Base-by-base conservation (phyloP, 2,888 invertebrate genomes). In the Penaeus monodon region DNA sequence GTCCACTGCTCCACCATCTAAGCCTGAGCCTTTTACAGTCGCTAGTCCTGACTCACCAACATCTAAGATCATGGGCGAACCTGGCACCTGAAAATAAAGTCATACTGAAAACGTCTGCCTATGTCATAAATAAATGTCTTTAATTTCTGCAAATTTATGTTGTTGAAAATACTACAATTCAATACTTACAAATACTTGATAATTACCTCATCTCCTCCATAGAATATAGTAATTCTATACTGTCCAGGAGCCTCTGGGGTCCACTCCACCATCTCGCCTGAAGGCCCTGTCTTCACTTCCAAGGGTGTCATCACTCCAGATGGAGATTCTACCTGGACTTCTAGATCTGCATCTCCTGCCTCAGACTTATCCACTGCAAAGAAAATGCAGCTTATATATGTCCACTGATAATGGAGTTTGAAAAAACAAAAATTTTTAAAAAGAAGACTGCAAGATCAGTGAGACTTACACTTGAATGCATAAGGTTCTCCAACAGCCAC, bases 291-390 rank as follows among this genome's bases (percentile, higher is more conserved):
- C 66, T 91, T 91, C 27, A 97, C 95, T 91, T 96, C 95, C 8
- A 97, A 95, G 0, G 97, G 96, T 65, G 98, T 93, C 88, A 95
- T 95, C 91, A 96, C 95, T 78, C 97, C 97, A 49, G 96, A 94
- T 44, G 98, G 97, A 90, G 97, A 96, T 73, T 97, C 96, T 73
- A 97, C 97, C 74, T 96, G 95, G 6, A 98, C 96, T 92, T 97
- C 97, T 79, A 98, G 92, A 91, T 97, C 97, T 1, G 97, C 97
- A 81, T 95, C 94, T 65, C 97, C 97, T 65, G 96, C 96, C 91
- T 96, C 96, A 91, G 95, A 95, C 89, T 95, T 95, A 92, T 95
- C 95, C 91, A 96, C 97, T 96, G 82, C 10, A 78, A 84, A 92
- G 29, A 73, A 14, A 79, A 76, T n/a, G 66, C 22, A 74, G 17